Evolutionary conservation across 2,888 invertebrate genomes (phyloP).

Genomic region (Philhelius pedissequus): DNA sequence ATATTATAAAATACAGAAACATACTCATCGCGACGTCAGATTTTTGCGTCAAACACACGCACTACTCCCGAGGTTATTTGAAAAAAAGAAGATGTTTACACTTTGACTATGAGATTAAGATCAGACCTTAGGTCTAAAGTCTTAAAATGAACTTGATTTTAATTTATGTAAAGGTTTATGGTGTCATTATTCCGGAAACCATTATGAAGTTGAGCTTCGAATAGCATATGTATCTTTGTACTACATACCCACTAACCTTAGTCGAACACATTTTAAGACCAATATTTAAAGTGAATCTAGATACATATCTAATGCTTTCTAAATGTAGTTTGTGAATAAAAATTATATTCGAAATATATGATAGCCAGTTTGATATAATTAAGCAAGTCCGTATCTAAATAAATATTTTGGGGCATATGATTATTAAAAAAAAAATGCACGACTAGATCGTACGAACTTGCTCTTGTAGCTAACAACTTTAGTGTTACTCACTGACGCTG

Average conservation of each 20-base stretch:
- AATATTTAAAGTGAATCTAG: too few species aligned
- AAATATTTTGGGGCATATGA: too few species aligned
- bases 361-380: too few species aligned
- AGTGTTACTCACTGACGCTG: too few species aligned
- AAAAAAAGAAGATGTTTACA: neutral
- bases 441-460: too few species aligned
- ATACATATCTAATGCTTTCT: neutral
- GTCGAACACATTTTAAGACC: neutral
- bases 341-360: too few species aligned
- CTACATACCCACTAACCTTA: neutral
- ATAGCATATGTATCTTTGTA: neutral
- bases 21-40: neutral
- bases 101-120: neutral
- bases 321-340: too few species aligned
- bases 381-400: too few species aligned
- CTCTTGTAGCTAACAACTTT: too few species aligned
- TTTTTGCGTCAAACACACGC: too few species aligned
- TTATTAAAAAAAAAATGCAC: too few species aligned
- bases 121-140: neutral
- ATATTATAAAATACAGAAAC: neutral
- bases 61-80: neutral
- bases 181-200: neutral
- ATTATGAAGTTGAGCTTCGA: neutral
- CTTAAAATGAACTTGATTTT: neutral
- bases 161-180: neutral